Conservation (phyloP, 2,113 vertebrate genomes). For the Peromyscus polionotus region DNA sequence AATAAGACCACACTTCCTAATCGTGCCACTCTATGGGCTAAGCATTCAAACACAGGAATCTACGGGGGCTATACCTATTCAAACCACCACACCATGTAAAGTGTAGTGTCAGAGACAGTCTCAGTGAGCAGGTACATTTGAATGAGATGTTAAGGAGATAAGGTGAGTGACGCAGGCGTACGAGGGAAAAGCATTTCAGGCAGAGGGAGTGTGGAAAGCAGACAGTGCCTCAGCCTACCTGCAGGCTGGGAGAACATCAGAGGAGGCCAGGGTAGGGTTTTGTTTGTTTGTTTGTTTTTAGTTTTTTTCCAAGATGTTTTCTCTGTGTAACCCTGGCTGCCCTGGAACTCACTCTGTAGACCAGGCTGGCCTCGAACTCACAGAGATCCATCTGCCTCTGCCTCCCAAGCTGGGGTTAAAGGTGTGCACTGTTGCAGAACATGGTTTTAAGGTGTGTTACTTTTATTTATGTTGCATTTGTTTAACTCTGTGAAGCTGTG, state of each 20-base stretch:
- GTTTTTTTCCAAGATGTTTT: neutral
- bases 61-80: neutral
- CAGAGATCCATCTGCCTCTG: neutral
- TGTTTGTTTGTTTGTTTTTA: too few species aligned
- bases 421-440: neutral
- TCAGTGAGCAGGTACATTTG: neutral
- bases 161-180: neutral
- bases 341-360: neutral
- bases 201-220: neutral
- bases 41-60: neutral
- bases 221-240: neutral
- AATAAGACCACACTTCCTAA: neutral
- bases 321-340: neutral
- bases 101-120: neutral
- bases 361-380: neutral
- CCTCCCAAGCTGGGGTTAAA: neutral
- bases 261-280: neutral
- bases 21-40: neutral
- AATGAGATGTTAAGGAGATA: constrained; percentile 9
- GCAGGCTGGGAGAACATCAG: neutral
- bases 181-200: neutral
- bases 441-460: too few species aligned
- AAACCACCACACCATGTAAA: neutral
- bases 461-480: too few species aligned
- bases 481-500: too few species aligned